These are phyloP conservation scores for Rhodophaea formosa DNA, from an alignment of 2,888 invertebrate genomes.

Conservation along the genomic window DNA sequence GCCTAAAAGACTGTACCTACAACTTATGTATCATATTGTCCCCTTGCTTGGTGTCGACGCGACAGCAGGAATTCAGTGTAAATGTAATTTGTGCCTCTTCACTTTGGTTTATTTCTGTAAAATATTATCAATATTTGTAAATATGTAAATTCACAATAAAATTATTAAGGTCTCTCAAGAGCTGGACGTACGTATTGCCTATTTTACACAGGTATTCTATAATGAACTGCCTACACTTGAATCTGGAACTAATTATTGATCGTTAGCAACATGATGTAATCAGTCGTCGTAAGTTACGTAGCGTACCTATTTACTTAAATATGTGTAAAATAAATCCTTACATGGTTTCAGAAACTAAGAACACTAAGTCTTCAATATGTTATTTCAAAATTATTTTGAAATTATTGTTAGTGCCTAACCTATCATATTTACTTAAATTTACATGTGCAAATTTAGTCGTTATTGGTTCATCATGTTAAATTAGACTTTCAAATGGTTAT, in stretches of 20 bases:
- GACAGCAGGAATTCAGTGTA: constrained; percentile 11
- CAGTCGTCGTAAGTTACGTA: constrained; percentile 21
- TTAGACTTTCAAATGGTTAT: constrained; percentile 31
- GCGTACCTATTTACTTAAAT: constrained; percentile 20
- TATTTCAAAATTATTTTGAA: constrained; percentile 38
- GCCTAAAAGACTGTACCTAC: neutral
- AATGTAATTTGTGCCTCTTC: constrained; percentile 26
- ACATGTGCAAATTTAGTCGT: constrained; percentile 32
- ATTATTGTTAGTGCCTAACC: constrained; percentile 37
- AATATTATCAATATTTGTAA: constrained; percentile 38
- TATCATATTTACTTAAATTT: constrained; percentile 30
- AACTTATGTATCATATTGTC: neutral
- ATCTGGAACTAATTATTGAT: constrained; percentile 3
- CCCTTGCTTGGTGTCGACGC: neutral
- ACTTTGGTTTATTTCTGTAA: constrained; percentile 20
- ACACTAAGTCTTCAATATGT: constrained; percentile 30
- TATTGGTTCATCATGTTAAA: constrained; percentile 35
- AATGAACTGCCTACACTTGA: neutral
- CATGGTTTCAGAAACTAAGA: constrained; percentile 25
- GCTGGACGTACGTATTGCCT: constrained; percentile 27
- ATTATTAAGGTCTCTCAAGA: constrained; percentile 36
- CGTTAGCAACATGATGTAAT: neutral
- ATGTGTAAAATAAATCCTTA: constrained; percentile 25
- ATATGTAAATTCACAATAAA: constrained; percentile 49
- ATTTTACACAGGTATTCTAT: constrained; percentile 8